Conservation (phyloP, 2,888 invertebrate genomes). For the Disparrhopalites patrizii region DNA sequence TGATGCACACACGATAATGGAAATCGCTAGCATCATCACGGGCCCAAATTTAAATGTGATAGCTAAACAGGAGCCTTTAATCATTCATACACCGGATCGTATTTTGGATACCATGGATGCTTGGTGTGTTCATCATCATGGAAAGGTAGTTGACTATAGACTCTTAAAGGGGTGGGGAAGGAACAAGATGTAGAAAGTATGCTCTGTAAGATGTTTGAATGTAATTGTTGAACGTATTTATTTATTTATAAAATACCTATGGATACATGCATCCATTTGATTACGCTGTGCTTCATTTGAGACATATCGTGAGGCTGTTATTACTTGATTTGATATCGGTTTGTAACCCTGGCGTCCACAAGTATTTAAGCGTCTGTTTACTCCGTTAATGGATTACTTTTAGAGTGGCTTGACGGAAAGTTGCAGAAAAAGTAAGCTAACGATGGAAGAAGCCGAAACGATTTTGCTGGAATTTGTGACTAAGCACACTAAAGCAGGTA, state of each 20-base stretch:
- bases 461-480: slow-evolving; percentile 68
- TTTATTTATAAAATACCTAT: too few species aligned
- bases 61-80: slow-evolving; percentile 68
- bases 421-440: slow-evolving; percentile 64
- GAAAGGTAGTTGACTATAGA: slow-evolving; percentile 67
- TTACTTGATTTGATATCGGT: too few species aligned
- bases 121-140: slow-evolving; percentile 80
- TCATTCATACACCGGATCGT: slow-evolving; percentile 71
- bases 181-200: too few species aligned
- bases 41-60: slow-evolving; percentile 71
- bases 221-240: neutral
- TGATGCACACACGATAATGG: slow-evolving; percentile 73
- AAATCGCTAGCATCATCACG: slow-evolving; percentile 85
- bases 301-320: slow-evolving; percentile 3
- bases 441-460: slow-evolving; percentile 65
- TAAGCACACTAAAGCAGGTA: slow-evolving; percentile 53
- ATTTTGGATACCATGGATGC: slow-evolving; percentile 71
- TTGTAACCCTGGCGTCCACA: too few species aligned
- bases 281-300: neutral
- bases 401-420: slow-evolving; percentile 77
- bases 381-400: too few species aligned
- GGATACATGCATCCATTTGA: too few species aligned
- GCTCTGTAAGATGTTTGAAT: too few species aligned
- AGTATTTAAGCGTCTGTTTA: too few species aligned
- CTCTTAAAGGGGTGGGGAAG: too few species aligned